Evolutionary conservation across 2,113 vertebrate genomes (phyloP), one percentile per base, ranked within the genome.

Genomic region (Solenodon paradoxus): DNA sequence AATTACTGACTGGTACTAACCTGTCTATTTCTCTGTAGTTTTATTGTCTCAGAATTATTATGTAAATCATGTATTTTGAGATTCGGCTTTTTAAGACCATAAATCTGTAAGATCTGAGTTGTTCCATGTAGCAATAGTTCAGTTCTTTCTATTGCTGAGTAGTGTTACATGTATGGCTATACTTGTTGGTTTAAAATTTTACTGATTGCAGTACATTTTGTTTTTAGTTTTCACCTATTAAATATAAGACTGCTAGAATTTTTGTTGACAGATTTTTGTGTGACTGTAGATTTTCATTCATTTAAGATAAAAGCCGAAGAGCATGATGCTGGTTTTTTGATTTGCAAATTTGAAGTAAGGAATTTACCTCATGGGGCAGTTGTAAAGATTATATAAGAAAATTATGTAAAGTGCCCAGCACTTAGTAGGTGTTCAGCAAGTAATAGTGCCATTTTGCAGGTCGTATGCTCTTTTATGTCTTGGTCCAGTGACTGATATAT

Each of bases 341-440:
- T 69, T 88, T 57, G 7, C 71, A 72, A 80, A 63, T 59, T 75
- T 83, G 57, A 30, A 80, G 9, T 74, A 71, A 42, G 57, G 8
- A 0, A n/a, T 90, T 53, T 92, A 40, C 51, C 45, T 77, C 16
- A 10, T 40, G 13, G 20, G 20, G 13, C 45, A 9, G 2, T 59
- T 91, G 28, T 89, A 74, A 79, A 87, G n/a, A 80, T 79, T 78
- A 59, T 35, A 19, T 53, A n/a, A 49, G n/a, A 90, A 88, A 75
- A 49, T 38, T 38, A 40, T 53, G 6, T 42, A 38, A 78, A 63
- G 13, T 53, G 32, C 28, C 17, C 15, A 71, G 64, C 15, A 79
- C 38, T 90, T 42, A 80, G 30, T 32, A 20, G 24, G 5, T 55
- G 4, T 80, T 84, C 15, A 55, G 40, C 55, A 61, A 10, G 35